Base-by-base conservation (phyloP, 2,797 vertebrate genomes). In the Clarias pachynema region DNA sequence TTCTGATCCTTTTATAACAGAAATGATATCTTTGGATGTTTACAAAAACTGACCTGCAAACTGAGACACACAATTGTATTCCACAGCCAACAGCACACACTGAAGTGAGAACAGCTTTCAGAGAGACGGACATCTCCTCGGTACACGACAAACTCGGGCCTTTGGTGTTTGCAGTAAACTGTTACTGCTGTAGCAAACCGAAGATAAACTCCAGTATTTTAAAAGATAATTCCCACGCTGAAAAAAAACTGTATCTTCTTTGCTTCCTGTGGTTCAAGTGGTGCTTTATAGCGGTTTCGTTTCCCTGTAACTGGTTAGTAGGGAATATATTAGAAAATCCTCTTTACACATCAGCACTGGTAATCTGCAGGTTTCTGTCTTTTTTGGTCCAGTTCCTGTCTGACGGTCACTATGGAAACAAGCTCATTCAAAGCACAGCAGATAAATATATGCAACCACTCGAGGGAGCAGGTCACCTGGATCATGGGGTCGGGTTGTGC, bases 1-100 rank as follows among this genome's bases (percentile, higher is more conserved):
- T 95, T 90, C 90, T 92, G 92, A 93, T 93, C 91, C 87, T 94
- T 95, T 95, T 95, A 89, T 94, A 94, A 94, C 90, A 91, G 31
- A 82, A 60, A 44, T 37, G 3, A 70, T 70, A 92, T 93, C 93
- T 93, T 90, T 92, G 92, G 72, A 93, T 86, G 91, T 93, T 93
- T 92, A 90, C 75, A 79, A 79, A 78, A 24, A 62, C 75, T 62
- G 75, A 79, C 73, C 75, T 60, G 72, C 44, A 83, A 83, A 78
- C 79, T 87, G 88, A 91, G 84, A 89, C 90, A 90, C 87, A 89
- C 87, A 89, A 80, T 87, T 90, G 87, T 89, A 90, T 88, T 78
- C 60, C 85, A 57, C 85, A 88, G 90, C 63, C 60, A 83, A 89
- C 91, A 81, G 74, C 89, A 85, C 87, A 90, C 87, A 89, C 85